Conservation (phyloP, 1,140 invertebrate species). For the Drosophila pruinosa region DNA sequence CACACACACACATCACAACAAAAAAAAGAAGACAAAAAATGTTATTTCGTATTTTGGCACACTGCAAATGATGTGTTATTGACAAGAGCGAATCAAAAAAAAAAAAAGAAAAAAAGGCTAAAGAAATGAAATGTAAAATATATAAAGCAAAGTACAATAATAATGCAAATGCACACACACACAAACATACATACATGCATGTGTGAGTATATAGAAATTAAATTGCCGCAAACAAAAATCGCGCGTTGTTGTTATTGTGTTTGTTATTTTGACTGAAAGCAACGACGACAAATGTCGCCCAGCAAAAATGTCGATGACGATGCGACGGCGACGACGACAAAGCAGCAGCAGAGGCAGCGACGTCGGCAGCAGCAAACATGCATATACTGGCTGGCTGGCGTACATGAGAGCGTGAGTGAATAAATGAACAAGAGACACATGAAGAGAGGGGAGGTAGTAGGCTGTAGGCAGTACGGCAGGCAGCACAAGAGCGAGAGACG, state of each 20-base stretch:
- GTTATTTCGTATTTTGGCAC: conserved; percentile 8
- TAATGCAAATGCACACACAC: conserved; percentile 1
- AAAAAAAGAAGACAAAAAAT: conserved; percentile 2
- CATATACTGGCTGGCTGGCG: conserved; percentile 13
- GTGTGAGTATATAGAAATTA: conserved; percentile 15
- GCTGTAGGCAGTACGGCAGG: background rate
- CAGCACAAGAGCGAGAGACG: background rate
- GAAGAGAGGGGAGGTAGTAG: background rate
- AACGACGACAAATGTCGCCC: conserved; percentile 41
- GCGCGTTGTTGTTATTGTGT: conserved; percentile 55
- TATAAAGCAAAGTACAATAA: background rate
- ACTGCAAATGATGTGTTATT: conserved; percentile 26
- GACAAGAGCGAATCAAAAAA: background rate
- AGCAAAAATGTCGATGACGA: conserved; percentile 37
- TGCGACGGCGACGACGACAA: conserved; percentile 7
- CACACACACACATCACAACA: background rate
- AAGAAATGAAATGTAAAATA: background rate
- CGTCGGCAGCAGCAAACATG: conserved; percentile 30
- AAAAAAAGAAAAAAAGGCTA: background rate
- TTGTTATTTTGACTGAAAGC: conserved; percentile 59
- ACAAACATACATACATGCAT: background rate
- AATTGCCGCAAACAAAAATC: conserved; percentile 37
- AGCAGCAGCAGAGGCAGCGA: conserved; percentile 28
- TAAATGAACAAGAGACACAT: background rate
- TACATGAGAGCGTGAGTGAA: conserved; percentile 9